A percentile compares a stretch with the other conserved stretches of the same genome.
Conservation (phyloP, 2,888 invertebrate genomes). For the Hemithea aestivaria region DNA sequence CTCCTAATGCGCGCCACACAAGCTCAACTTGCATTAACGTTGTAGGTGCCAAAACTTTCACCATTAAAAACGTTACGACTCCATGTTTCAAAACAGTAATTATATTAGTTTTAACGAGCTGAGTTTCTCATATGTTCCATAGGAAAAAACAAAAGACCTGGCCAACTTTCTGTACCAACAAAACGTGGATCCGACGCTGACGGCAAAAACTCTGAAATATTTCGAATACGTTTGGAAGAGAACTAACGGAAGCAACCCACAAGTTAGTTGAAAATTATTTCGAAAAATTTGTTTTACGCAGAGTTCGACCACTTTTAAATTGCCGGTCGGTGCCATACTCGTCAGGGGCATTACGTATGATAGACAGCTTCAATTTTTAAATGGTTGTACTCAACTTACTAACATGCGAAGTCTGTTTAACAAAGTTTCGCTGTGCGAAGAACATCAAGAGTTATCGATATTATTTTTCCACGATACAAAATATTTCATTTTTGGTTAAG, state of each 20-base stretch:
- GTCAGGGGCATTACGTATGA: too few relatives aligned
- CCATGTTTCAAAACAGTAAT: conserved; percentile 41
- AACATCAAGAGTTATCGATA: too few relatives aligned
- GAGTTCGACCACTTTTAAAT: too few relatives aligned
- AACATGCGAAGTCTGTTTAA: too few relatives aligned
- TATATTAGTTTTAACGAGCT: conserved; percentile 60
- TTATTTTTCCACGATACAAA: too few relatives aligned
- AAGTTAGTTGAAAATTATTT: conserved; percentile 42
- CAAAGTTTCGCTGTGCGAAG: too few relatives aligned
- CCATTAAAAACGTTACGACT: conserved; percentile 56
- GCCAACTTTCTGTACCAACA: conserved; percentile 67
- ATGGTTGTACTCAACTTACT: too few relatives aligned
- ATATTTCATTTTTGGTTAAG: background rate
- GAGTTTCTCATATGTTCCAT: conserved; percentile 35
- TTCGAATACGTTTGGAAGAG: conserved; percentile 77
- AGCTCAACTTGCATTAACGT: conserved; percentile 5
- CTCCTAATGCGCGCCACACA: conserved; percentile 16
- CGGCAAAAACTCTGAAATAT: conserved; percentile 65
- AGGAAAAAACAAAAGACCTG: conserved; percentile 69
- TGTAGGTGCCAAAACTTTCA: conserved; percentile 38
- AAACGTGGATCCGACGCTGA: conserved; percentile 62
- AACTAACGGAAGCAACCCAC: conserved; percentile 71
- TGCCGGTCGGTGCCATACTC: too few relatives aligned
- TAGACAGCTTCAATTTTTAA: too few relatives aligned
- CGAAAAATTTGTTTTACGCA: background rate